Percentiles rank a stretch among this genome's conserved stretches.
Evolutionary conservation across 2,113 vertebrate species (phyloP).

Genomic region (Grus americana): DNA sequence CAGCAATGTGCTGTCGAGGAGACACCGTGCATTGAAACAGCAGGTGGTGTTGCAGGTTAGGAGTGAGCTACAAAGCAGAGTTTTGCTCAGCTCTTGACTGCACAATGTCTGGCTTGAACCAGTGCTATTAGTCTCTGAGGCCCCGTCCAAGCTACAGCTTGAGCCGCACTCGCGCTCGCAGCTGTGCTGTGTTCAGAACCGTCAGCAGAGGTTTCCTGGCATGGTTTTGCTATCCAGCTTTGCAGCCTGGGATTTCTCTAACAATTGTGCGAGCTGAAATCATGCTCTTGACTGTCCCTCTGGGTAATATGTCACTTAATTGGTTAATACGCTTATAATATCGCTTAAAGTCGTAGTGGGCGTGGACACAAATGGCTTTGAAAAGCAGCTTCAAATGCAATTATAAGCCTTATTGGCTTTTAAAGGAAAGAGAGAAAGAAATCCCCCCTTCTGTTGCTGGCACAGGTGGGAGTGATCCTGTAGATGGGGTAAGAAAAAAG

Average conservation of each 20-base stretch:
- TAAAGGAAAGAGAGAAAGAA: not conserved
- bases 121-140: slow-evolving; percentile 1
- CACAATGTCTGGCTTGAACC: slow-evolving; percentile 18
- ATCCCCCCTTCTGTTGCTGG: not conserved
- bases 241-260: slow-evolving; percentile 45
- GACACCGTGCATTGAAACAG: slow-evolving; percentile 12
- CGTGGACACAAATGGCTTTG: slow-evolving; percentile 33
- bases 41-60: slow-evolving; percentile 71
- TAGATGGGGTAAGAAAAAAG: not conserved
- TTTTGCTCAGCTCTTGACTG: not conserved
- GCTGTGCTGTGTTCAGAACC: slow-evolving; percentile 18
- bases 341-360: not conserved
- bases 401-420: slow-evolving; percentile 16
- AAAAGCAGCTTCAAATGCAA: slow-evolving; percentile 40
- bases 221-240: not conserved
- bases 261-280: not conserved
- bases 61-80: slow-evolving; percentile 14
- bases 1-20: not conserved
- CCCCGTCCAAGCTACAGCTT: not conserved
- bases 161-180: not conserved
- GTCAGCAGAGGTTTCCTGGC: slow-evolving; percentile 1
- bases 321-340: slow-evolving; percentile 36
- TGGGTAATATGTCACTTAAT: slow-evolving; percentile 53
- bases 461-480: not conserved
- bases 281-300: slow-evolving; percentile 16